Evolutionary conservation across 1,140 invertebrate genomes (phyloP), one percentile per base, ranked within the genome.

Genomic region (Microplitis demolitor): DNA sequence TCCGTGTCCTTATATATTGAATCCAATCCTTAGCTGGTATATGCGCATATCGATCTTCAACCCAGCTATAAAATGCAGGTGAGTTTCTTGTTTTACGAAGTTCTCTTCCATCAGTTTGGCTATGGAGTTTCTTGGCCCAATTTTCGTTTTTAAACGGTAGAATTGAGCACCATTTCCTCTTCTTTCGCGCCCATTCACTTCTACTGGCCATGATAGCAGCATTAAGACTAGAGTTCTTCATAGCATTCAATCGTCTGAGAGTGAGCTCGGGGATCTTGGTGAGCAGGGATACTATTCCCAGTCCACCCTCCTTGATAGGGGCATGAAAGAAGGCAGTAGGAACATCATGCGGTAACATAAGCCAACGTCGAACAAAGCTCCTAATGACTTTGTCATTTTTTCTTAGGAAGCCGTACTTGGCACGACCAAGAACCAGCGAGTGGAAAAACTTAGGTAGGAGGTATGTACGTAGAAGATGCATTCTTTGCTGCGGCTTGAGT

Each of bases 401-500:
- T 13, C 69, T 66, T 0, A 76, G 66, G 0, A 50, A 5, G 2
- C 63, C 35, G 8, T 16, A 34, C 3, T 14, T 77, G 5, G 45
- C 45, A 31, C 16, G 4, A 0, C 74, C 74, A 0, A 78, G 51
- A 63, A 39, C 70, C 71, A 77, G 3, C 6, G 0, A 0, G 63
- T 74, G 37, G 33, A 74, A 3, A 9, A 68, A 53, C 1, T 75
- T 66, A 34, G 82, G 80, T 5, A 84, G 13, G 0, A 85, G 69
- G 66, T 78, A 76, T 0, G 64, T 70, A 4, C 72, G 75, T 1
- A 82, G 66, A 14, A 82, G 69, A 13, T 72, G 71, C 16, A 80
- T 71, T 37, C 82, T 51, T 71, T 85, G 83, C 61, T 83, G 81
- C 13, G 79, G 79, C 66, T 81, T 84, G 6, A 85, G 75, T 3